Evolutionary conservation across 1,140 invertebrate species (phyloP), one percentile per base, ranked within the genome.

Genomic region (Ladona fulva): DNA sequence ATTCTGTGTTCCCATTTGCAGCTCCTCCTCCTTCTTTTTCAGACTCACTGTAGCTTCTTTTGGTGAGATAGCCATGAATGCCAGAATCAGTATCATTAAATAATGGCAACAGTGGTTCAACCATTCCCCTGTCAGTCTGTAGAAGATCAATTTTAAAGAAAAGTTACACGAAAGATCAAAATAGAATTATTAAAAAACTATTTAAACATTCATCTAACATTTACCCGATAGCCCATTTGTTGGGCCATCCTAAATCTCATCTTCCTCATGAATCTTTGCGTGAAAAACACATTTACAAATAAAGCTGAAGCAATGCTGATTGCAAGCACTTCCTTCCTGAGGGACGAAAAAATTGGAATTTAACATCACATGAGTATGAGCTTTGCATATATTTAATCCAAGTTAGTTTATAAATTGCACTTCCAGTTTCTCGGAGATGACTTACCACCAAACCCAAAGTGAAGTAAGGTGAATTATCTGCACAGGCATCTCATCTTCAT

Each of bases 401-500:
- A 37, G 8, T 37, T 37, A 8, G 29, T 5, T 37, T 37, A 1
- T 37, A 37, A 37, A 37, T 37, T 5, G 3, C n/a, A n/a, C 29
- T 37, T 37, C 29, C 1, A 37, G 29, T 8, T 37, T 37, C 8
- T 5, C 1, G 8, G 78, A 73, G 52, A 16, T 16, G 76, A 85
- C 87, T 82, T 85, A 90, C 90, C 94, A 95, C 90, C 92, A 95
- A 83, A 90, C 91, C 92, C 92, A 94, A 0, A 96, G 82, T 0
- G 92, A 93, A 42, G 16, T 22, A 37, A 90, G 88, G 66, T 89
- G 88, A 24, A 91, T 88, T 25, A 89, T 85, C 85, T 89, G 87
- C 1, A 88, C 86, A 25, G 87, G 85, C 87, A 79, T 88, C 79
- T 52, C 78, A 59, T 81, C 82, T 74, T 81, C 79, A 66, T 80